These are phyloP conservation scores for Eubasilissa splendida DNA, from an alignment of 2,888 invertebrate species.

Conservation along the genomic window DNA sequence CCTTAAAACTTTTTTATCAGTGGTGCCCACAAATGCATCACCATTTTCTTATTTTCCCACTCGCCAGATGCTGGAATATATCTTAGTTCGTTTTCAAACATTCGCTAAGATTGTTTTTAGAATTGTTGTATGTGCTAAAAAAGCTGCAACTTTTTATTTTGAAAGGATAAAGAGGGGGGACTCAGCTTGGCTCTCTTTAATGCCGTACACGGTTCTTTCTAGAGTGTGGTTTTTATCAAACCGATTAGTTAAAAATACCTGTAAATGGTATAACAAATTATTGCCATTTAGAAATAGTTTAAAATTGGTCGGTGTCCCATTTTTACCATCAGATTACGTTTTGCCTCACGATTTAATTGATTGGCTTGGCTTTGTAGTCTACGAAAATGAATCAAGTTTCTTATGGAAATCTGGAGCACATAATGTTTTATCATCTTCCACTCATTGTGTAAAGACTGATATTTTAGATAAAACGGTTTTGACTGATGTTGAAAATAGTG, in stretches of 20 bases:
- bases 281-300: constrained; percentile 65
- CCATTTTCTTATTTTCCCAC: constrained; percentile 69
- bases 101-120: constrained; percentile 73
- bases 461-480: background rate
- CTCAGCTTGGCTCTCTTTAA: constrained; percentile 72
- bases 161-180: constrained; percentile 72
- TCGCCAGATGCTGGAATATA: constrained; percentile 74
- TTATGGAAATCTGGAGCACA: constrained; percentile 41
- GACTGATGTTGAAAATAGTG: background rate
- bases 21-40: constrained; percentile 63
- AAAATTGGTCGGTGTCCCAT: constrained; percentile 67
- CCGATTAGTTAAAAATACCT: constrained; percentile 68
- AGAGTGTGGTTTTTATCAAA: constrained; percentile 72
- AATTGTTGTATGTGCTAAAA: constrained; percentile 68
- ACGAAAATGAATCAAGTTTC: constrained; percentile 63
- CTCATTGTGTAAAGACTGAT: constrained; percentile 8
- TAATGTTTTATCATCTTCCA: background rate
- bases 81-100: constrained; percentile 71
- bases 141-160: constrained; percentile 70
- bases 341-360: constrained; percentile 68
- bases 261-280: constrained; percentile 71
- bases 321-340: constrained; percentile 68
- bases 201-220: constrained; percentile 72
- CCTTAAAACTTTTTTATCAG: constrained; percentile 63
- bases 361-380: constrained; percentile 70